A percentile compares a stretch with the other conserved stretches of the same genome.
phyloP scores from a whole-genome alignment of 2,113 vertebrate species.

The Glaucidium brasilianum region DNA sequence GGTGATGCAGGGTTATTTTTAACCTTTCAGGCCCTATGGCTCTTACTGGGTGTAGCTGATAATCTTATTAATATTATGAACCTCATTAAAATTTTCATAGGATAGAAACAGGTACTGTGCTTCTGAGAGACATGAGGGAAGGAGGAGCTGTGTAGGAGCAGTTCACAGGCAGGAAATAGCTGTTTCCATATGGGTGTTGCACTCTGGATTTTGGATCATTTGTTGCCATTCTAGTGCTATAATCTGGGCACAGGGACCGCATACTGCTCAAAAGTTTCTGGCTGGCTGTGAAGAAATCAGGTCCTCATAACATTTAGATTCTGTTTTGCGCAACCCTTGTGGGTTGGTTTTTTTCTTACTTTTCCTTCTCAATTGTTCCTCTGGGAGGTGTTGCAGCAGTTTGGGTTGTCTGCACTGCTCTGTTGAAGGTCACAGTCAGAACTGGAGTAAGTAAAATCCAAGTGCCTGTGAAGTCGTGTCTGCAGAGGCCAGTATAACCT shows the following conservation, averaged over 20 bases:
- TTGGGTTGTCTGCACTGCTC: background rate
- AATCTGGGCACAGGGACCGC: background rate
- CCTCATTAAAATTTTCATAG: background rate
- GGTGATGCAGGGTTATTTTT: background rate
- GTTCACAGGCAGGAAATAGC: background rate
- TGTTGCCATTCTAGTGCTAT: background rate
- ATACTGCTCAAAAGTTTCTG: background rate
- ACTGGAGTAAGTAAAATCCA: background rate
- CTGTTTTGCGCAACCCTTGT: background rate
- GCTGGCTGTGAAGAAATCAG: background rate
- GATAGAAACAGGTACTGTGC: background rate
- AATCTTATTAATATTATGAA: background rate
- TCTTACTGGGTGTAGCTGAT: background rate
- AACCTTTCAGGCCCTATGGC: background rate
- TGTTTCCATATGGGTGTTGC: background rate
- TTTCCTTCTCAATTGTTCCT: background rate
- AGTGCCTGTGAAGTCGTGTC: accelerated
- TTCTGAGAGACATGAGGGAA: background rate
- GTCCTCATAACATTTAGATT: background rate
- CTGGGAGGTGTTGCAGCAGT: background rate
- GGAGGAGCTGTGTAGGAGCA: background rate
- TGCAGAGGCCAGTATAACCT: background rate
- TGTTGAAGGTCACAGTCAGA: background rate
- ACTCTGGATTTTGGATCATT: background rate
- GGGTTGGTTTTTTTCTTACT: background rate